Conservation (phyloP, 1,140 invertebrate species). For the Ridgeia piscesae region DNA sequence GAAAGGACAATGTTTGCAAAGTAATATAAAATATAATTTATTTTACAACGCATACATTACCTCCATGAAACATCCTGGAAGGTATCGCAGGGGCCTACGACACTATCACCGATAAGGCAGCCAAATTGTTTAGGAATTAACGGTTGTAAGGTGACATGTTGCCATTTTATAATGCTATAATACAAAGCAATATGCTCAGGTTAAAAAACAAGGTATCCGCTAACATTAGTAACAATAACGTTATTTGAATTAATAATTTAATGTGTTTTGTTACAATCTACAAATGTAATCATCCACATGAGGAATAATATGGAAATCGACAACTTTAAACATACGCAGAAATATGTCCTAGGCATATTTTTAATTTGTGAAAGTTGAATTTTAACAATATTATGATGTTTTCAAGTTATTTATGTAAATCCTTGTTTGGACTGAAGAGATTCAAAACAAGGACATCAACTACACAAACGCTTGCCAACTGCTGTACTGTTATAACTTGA, state of each 20-base stretch:
- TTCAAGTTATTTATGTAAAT: too few species aligned
- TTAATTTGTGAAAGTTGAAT: too few species aligned
- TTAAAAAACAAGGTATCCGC: background rate
- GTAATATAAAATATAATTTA: background rate
- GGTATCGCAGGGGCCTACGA: background rate
- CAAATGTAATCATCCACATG: background rate
- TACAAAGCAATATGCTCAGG: background rate
- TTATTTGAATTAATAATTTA: background rate
- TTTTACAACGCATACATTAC: background rate
- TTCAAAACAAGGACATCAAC: too few species aligned
- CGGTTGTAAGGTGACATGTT: background rate
- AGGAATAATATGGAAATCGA: too few species aligned
- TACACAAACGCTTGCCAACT: too few species aligned
- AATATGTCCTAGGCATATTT: too few species aligned
- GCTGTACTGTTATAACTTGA: too few species aligned
- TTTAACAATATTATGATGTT: too few species aligned
- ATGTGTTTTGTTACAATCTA: background rate
- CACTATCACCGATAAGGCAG: background rate
- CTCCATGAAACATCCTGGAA: too few species aligned
- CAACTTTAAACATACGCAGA: too few species aligned
- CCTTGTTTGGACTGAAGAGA: too few species aligned
- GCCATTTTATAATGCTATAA: background rate
- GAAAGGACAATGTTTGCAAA: background rate
- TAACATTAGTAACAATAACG: background rate
- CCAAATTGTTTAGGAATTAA: background rate